These are phyloP conservation scores for Orgyia antiqua DNA, from an alignment of 2,888 invertebrate species.

Conservation along the genomic window DNA sequence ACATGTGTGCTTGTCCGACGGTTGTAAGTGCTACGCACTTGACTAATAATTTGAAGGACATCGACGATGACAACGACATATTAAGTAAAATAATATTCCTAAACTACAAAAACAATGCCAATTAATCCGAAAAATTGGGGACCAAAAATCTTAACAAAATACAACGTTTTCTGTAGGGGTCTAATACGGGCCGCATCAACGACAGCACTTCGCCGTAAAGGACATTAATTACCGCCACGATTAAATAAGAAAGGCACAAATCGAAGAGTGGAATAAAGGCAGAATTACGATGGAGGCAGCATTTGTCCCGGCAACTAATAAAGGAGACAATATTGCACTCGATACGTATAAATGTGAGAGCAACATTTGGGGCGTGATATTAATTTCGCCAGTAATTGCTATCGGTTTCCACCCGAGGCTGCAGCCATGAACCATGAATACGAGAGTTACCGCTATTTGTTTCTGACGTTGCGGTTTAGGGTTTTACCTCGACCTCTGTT, in stretches of 20 bases:
- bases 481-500: constrained; percentile 59
- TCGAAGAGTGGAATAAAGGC: constrained; percentile 61
- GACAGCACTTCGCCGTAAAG: constrained; percentile 30
- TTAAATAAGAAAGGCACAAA: constrained; percentile 68
- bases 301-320: constrained; percentile 75
- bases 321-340: constrained; percentile 78
- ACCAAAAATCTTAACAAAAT: too few species aligned
- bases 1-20: too few species aligned
- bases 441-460: constrained; percentile 77
- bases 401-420: constrained; percentile 71
- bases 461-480: constrained; percentile 75
- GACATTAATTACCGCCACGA: constrained; percentile 70
- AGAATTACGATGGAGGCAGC: constrained; percentile 59
- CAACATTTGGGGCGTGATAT: constrained; percentile 76
- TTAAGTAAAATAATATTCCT: too few species aligned
- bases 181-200: constrained; percentile 30
- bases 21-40: too few species aligned
- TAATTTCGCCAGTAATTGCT: constrained; percentile 77
- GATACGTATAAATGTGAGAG: constrained; percentile 76
- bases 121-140: too few species aligned
- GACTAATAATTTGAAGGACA: too few species aligned
- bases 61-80: too few species aligned
- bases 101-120: too few species aligned
- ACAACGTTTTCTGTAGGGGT: too few species aligned
- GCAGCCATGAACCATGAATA: constrained; percentile 76